Evolutionary conservation across 2,888 invertebrate species (phyloP).

Genomic region (Empis stercorea): DNA sequence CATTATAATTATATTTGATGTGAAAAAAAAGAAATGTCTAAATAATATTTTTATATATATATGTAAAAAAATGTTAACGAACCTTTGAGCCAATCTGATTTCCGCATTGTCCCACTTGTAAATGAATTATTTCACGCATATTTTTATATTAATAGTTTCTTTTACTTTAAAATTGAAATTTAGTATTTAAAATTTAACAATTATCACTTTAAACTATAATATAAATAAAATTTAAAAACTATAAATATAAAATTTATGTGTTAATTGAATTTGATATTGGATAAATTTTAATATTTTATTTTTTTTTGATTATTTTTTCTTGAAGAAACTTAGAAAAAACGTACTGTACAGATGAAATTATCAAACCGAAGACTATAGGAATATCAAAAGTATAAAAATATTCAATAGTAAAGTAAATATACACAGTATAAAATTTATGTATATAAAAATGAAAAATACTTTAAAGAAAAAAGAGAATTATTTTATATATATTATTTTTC

Average conservation of each 20-base stretch:
- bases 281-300: neutral
- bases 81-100: conserved; percentile 91
- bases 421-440: too few relatives aligned
- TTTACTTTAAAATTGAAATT: too few relatives aligned
- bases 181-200: too few relatives aligned
- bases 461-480: too few relatives aligned
- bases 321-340: neutral
- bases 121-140: conserved; percentile 87
- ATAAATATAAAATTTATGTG: neutral
- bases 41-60: too few relatives aligned
- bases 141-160: conserved; percentile 13
- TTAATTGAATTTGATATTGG: neutral
- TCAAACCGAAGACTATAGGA: neutral
- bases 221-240: neutral
- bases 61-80: conserved; percentile 15
- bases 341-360: neutral
- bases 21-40: too few relatives aligned
- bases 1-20: too few relatives aligned
- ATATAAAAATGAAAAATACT: too few relatives aligned
- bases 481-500: too few relatives aligned
- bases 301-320: neutral
- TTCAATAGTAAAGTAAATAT: too few relatives aligned
- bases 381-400: too few relatives aligned
- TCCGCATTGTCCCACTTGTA: conserved; percentile 83
- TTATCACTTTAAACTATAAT: neutral